phyloP scores from a whole-genome alignment of 2,113 vertebrate species.

The Pimephales promelas region DNA sequence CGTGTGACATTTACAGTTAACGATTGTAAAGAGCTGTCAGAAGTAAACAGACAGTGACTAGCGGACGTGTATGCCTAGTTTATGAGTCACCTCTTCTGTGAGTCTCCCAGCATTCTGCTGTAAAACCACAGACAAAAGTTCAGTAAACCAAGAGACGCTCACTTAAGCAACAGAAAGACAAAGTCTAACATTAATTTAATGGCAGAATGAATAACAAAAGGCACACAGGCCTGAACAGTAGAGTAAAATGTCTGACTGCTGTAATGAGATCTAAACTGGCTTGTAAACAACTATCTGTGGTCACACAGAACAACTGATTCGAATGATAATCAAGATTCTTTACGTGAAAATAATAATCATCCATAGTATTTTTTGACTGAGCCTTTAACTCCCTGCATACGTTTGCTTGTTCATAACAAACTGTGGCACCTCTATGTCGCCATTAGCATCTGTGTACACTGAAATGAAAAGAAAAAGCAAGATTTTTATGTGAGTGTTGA shows the following conservation, averaged over 20 bases:
- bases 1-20: conserved; percentile 42
- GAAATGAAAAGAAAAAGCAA: conserved; percentile 54
- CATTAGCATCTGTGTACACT: conserved; percentile 50
- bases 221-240: neutral
- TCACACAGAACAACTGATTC: too few relatives aligned
- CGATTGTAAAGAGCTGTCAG: conserved; percentile 41
- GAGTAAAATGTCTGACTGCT: neutral
- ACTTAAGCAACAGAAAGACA: conserved; percentile 35
- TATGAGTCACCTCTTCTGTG: conserved; percentile 49
- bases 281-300: neutral
- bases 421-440: conserved; percentile 4
- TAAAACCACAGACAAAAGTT: conserved; percentile 50
- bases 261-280: neutral
- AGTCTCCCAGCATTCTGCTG: conserved; percentile 43
- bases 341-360: neutral
- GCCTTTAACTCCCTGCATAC: neutral
- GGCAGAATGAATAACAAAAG: neutral
- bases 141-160: conserved; percentile 49
- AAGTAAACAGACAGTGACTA: conserved; percentile 53
- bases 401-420: conserved; percentile 19
- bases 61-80: conserved; percentile 43
- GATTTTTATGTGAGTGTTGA: conserved; percentile 71
- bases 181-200: conserved; percentile 25
- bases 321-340: neutral
- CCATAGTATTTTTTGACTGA: neutral